Base-by-base conservation (phyloP, 2,888 invertebrate species). In the Hedychridium roseum region DNA sequence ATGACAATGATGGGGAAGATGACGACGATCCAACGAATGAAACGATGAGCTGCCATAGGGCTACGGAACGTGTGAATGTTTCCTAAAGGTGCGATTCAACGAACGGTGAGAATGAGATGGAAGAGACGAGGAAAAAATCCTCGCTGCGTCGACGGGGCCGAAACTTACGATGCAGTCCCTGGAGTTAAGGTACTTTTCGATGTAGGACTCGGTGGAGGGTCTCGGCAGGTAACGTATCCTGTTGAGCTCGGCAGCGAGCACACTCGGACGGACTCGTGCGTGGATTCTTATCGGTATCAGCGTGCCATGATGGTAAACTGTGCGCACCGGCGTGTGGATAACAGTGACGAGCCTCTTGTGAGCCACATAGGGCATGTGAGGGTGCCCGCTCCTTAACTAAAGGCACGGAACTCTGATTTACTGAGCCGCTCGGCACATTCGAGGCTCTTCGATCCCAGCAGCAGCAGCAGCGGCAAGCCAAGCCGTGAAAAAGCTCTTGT, bases 161-260 rank as follows among this genome's bases (percentile, higher is more conserved):
- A 43, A 50, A 78, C 78, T 78, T 76, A 78, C 77, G 61, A 70
- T 72, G 80, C 84, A 83, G 82, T 91, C 91, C 86, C 86, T 88
- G 64, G 91, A 89, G 81, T 89, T 88, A 80, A 89, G 88, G 82
- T 87, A 92, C 75, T 89, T 87, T 67, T 89, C 90, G 61, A 88
- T 83, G 66, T 90, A 75, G 44, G 77, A 78, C 17, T 55, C 47
- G 48, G 50, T 64, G 18, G 73, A 69, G 7, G 74, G 66, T 54
- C 79, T 75, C 34, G 65, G 66, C 49, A 74, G 67, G 57, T 74
- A 67, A 51, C 76, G 73, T 78, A 79, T 78, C 70, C 79, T 77
- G 66, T 71, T 71, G 66, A 78, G 67, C 65, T 79, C 79, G 27
- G 78, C 78, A 12, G 73, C 71, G 36, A 79, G 62, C 44, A 78